Evolutionary conservation across 1,140 invertebrate species (phyloP).

Genomic region (Maconellicoccus hirsutus): DNA sequence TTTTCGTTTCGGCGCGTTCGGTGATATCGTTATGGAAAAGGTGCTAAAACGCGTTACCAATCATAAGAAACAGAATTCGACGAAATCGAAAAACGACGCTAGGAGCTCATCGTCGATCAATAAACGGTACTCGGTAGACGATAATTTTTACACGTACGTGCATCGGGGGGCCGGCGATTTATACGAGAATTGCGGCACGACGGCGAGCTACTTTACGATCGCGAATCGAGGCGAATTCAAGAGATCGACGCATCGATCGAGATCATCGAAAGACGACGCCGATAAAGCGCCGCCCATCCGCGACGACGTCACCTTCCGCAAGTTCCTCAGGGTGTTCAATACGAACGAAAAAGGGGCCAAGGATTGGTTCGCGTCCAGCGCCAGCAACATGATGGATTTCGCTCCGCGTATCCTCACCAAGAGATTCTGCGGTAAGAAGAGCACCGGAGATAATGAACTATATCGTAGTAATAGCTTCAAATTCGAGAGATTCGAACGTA

Average conservation of each 20-base stretch:
- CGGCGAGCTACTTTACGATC: not conserved
- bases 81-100: not conserved
- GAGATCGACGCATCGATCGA: not conserved
- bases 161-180: not conserved
- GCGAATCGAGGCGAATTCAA: slow-evolving; percentile 14
- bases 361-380: slow-evolving; percentile 5
- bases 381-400: slow-evolving; percentile 26
- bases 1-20: too few relatives aligned
- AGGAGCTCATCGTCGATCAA: not conserved
- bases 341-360: not conserved
- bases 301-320: not conserved
- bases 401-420: slow-evolving; percentile 23
- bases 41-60: slow-evolving; percentile 2
- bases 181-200: not conserved
- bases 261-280: not conserved
- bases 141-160: slow-evolving; percentile 13
- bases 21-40: not conserved
- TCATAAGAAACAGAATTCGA: not conserved
- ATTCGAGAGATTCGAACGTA: slow-evolving; percentile 63
- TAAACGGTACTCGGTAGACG: slow-evolving; percentile 11
- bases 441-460: slow-evolving; percentile 56
- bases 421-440: slow-evolving; percentile 32
- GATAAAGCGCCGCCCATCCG: not conserved
- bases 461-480: slow-evolving; percentile 74
- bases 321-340: slow-evolving; percentile 5